These are phyloP conservation scores for Glossophaga mutica DNA, from an alignment of 2,797 vertebrate species.

Conservation along the genomic window DNA sequence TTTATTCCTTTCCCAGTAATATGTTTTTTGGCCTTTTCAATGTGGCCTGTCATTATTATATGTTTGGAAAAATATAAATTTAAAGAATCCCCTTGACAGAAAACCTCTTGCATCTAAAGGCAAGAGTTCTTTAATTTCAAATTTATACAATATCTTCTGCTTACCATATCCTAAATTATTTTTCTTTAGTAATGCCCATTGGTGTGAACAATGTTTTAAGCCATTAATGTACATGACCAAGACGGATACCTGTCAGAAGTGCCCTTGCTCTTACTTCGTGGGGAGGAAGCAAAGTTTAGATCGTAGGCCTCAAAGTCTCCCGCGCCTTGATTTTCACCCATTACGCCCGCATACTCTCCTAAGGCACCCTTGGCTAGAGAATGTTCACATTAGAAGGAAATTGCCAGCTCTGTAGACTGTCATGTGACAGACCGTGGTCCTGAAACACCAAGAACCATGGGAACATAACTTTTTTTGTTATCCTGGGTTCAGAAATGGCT, in stretches of 20 bases:
- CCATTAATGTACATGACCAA: neutral
- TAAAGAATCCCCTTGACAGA: neutral
- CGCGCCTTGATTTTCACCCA: neutral
- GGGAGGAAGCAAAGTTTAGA: neutral
- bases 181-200: neutral
- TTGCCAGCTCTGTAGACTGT: neutral
- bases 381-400: neutral
- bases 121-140: conserved; percentile 9
- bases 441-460: neutral
- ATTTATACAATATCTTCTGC: neutral
- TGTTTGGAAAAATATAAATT: neutral
- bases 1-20: neutral
- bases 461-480: neutral
- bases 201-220: neutral
- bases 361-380: neutral
- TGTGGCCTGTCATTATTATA: neutral
- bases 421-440: neutral
- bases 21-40: neutral
- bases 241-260: neutral
- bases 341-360: neutral
- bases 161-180: neutral
- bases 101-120: neutral
- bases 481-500: neutral
- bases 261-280: neutral
- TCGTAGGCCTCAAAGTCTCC: neutral